Conservation (phyloP, 2,888 invertebrate species). For the Parapristionchus giblindavisi region DNA sequence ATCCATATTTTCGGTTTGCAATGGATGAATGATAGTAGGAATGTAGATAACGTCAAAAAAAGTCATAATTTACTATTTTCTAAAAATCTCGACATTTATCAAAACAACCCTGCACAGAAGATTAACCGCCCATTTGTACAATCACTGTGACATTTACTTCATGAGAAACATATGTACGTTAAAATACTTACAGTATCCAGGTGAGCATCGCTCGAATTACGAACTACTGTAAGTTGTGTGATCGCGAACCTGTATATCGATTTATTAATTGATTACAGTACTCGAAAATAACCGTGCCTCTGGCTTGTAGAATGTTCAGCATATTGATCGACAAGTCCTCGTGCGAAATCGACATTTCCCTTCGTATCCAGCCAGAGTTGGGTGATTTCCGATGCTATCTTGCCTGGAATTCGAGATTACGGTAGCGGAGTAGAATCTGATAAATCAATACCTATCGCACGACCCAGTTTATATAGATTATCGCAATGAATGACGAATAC, state of each 20-base stretch:
- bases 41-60: no score
- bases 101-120: no score
- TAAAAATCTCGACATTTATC: no score
- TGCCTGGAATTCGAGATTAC: background rate
- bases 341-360: conserved; percentile 14
- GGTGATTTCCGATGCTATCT: background rate
- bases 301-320: background rate
- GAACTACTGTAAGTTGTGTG: conserved; percentile 7
- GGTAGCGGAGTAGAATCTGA: background rate
- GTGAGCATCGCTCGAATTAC: background rate
- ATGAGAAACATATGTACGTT: background rate
- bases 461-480: conserved; percentile 1
- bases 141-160: no score
- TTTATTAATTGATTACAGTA: background rate
- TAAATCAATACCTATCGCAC: background rate
- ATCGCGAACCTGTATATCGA: background rate
- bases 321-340: conserved; percentile 11
- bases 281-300: background rate
- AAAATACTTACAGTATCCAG: background rate
- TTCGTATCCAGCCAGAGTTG: conserved; percentile 28
- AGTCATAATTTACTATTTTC: no score
- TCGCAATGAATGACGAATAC: background rate
- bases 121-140: no score
- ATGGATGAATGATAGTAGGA: no score
- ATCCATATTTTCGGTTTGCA: no score